Evolutionary conservation across 2,888 invertebrate genomes (phyloP).

Genomic region (Tetranychus truncatus): DNA sequence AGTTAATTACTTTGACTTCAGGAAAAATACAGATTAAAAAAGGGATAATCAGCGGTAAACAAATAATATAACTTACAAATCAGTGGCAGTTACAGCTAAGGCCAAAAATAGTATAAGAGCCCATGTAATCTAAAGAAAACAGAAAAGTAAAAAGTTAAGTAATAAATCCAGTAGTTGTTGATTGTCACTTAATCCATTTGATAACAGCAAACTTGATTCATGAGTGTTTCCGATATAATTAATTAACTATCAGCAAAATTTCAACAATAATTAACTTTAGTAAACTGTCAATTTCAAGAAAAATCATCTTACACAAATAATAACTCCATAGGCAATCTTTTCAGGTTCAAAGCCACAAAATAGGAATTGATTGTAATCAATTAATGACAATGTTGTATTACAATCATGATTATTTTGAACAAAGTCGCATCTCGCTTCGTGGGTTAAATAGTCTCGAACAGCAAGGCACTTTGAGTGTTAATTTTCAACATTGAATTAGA

Average conservation of each 20-base stretch:
- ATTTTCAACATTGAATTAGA: background rate
- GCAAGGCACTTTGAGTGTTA: background rate
- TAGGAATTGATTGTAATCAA: conserved; percentile 32
- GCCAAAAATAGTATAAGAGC: conserved; percentile 9
- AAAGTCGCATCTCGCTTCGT: conserved; percentile 30
- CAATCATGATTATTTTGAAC: conserved; percentile 32
- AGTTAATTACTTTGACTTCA: no score
- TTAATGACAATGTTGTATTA: conserved; percentile 32
- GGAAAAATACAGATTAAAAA: background rate
- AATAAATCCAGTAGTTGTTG: background rate
- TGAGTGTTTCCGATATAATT: background rate
- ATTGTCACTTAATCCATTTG: background rate
- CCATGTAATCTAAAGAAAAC: conserved; percentile 12
- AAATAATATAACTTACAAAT: conserved; percentile 12
- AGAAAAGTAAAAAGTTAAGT: background rate
- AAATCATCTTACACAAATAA: conserved; percentile 33
- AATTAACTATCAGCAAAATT: background rate
- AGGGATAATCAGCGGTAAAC: background rate
- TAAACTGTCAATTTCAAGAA: background rate
- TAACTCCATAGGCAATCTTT: conserved; percentile 25
- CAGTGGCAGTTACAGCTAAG: conserved; percentile 13
- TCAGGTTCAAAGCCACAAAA: conserved; percentile 32
- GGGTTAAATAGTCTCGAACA: background rate
- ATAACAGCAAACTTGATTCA: background rate
- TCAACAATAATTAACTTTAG: background rate